These are phyloP conservation scores for Ptilonorhynchus violaceus DNA, from an alignment of 2,113 vertebrate species.

Conservation along the genomic window DNA sequence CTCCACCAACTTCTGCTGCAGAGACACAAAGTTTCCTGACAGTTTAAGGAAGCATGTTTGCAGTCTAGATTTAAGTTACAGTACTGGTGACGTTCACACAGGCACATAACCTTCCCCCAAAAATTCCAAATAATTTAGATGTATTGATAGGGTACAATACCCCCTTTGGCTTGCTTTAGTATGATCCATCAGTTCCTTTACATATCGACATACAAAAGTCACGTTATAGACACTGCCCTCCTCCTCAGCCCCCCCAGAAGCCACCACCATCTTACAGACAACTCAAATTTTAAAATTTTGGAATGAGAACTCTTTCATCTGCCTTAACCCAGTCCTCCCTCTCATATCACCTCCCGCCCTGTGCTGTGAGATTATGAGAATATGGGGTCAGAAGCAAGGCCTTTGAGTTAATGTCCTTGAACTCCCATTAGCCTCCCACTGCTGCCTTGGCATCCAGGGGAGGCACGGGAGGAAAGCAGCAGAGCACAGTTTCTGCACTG, in stretches of 20 bases:
- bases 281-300: neutral
- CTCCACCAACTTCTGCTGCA: neutral
- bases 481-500: neutral
- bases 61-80: neutral
- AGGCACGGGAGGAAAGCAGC: neutral
- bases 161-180: neutral
- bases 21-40: neutral
- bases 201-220: neutral
- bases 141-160: neutral
- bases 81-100: neutral
- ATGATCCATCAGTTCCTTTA: neutral
- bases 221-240: neutral
- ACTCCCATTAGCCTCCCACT: neutral
- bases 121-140: neutral
- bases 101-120: rapidly evolving
- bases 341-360: neutral
- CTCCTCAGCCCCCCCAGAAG: neutral
- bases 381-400: neutral
- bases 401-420: neutral
- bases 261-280: neutral
- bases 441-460: neutral
- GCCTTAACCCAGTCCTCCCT: neutral
- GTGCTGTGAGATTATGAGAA: neutral
- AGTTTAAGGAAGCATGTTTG: neutral
- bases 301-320: neutral